A percentile compares a stretch with the other conserved stretches of the same genome.
These are phyloP conservation scores for Oxyura jamaicensis DNA, from an alignment of 2,113 vertebrate genomes.

Conservation along the genomic window DNA sequence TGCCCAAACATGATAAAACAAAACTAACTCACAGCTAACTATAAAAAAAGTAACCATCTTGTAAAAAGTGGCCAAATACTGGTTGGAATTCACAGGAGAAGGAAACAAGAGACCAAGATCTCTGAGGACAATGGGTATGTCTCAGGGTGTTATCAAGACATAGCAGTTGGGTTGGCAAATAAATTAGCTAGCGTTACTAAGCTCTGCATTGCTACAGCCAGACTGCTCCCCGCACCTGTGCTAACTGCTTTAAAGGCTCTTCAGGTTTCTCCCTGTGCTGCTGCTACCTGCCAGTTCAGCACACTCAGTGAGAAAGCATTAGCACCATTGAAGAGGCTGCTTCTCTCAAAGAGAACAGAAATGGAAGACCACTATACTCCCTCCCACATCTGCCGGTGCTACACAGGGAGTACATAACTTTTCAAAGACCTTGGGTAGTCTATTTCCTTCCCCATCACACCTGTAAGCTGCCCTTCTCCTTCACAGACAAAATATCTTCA, in stretches of 20 bases:
- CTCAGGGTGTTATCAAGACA: neutral
- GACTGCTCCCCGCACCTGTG: neutral
- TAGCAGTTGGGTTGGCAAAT: neutral
- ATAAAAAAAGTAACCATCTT: slow-evolving; percentile 7
- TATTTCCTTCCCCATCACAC: neutral
- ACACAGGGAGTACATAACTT: neutral
- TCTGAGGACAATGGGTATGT: accelerated
- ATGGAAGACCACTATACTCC: neutral
- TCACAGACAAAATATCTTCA: neutral
- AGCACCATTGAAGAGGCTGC: neutral
- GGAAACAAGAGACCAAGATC: neutral
- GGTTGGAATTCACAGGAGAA: neutral
- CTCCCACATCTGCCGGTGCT: neutral
- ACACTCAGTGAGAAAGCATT: neutral
- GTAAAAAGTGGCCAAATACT: neutral
- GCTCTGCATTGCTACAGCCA: neutral
- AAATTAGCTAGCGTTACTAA: neutral
- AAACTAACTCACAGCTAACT: slow-evolving; percentile 28
- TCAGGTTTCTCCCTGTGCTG: neutral
- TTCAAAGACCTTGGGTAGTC: neutral
- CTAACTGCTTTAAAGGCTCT: neutral
- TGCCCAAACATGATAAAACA: slow-evolving; percentile 45
- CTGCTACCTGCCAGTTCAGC: neutral
- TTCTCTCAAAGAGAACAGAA: neutral
- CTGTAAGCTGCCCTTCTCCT: neutral